Percentiles rank a stretch among this genome's conserved stretches.
phyloP scores from a whole-genome alignment of 2,888 invertebrate species.

The Parnassius apollo region DNA sequence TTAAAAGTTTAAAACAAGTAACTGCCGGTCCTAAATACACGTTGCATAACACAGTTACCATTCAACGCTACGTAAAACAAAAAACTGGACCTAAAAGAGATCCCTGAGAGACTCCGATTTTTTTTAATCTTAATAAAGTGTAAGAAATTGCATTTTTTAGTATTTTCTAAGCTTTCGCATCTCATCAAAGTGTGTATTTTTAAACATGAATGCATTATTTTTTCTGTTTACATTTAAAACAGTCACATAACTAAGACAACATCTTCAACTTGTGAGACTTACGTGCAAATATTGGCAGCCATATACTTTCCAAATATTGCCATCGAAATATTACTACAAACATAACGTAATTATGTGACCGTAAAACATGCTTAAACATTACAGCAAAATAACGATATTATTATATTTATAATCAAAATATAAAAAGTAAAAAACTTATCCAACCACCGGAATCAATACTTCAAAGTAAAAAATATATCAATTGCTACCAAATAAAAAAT shows the following conservation, averaged over 20 bases:
- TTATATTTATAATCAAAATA: neutral
- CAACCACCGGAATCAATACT: too few species aligned
- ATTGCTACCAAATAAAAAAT: too few species aligned
- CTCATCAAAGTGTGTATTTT: neutral
- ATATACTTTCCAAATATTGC: neutral
- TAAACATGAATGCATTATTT: neutral
- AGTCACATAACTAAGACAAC: slow-evolving; percentile 2
- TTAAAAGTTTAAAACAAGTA: too few species aligned
- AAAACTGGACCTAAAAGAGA: neutral
- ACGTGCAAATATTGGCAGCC: too few species aligned
- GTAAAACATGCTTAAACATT: neutral
- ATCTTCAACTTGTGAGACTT: neutral
- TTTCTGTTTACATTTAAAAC: neutral
- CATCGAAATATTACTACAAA: neutral
- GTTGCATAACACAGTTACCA: too few species aligned
- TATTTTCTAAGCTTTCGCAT: too few species aligned
- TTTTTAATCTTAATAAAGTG: neutral
- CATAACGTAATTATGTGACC: slow-evolving; percentile 1
- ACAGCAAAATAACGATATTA: neutral
- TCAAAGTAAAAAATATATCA: too few species aligned
- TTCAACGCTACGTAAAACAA: too few species aligned
- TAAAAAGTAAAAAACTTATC: too few species aligned
- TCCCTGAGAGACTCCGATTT: neutral
- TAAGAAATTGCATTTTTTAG: neutral
- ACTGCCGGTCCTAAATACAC: too few species aligned